Conservation (phyloP, 2,797 vertebrate genomes). For the Erpetoichthys calabaricus region DNA sequence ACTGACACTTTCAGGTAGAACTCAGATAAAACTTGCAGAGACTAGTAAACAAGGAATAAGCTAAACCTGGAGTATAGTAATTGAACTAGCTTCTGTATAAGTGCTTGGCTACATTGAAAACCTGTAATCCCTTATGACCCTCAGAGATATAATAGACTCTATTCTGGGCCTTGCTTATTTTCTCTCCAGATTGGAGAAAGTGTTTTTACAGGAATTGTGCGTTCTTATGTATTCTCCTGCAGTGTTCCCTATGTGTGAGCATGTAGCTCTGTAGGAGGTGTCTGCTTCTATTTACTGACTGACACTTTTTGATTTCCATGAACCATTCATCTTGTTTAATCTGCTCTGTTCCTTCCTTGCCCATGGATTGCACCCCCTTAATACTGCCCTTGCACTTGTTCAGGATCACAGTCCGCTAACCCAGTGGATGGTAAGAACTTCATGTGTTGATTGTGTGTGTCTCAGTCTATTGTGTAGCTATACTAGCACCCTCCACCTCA, state of each 20-base stretch:
- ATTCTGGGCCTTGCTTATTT: no score
- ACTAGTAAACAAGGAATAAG: conserved; percentile 33
- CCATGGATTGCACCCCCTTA: conserved; percentile 53
- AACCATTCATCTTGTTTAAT: conserved; percentile 69
- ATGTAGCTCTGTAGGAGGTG: no score
- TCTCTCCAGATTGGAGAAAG: background rate
- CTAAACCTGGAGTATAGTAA: conserved; percentile 35
- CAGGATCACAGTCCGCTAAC: conserved; percentile 97
- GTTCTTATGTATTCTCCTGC: conserved; percentile 9
- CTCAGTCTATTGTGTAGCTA: conserved; percentile 35
- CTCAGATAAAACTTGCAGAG: conserved; percentile 2
- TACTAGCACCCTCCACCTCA: conserved; percentile 34
- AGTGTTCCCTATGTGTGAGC: no score
- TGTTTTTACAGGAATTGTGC: conserved; percentile 17
- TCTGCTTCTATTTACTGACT: conserved; percentile 39
- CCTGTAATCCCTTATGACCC: no score
- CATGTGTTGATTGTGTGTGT: conserved; percentile 43
- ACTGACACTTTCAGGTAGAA: no score
- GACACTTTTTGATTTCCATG: conserved; percentile 61
- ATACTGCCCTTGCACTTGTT: conserved; percentile 70
- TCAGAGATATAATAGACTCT: no score
- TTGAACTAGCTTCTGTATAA: no score
- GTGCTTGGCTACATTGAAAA: no score
- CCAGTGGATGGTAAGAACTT: conserved; percentile 88
- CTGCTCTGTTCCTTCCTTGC: conserved; percentile 71